A percentile compares a stretch with the other conserved stretches of the same genome.
Conservation (phyloP, 2,888 invertebrate species). For the Sesamia inferens region DNA sequence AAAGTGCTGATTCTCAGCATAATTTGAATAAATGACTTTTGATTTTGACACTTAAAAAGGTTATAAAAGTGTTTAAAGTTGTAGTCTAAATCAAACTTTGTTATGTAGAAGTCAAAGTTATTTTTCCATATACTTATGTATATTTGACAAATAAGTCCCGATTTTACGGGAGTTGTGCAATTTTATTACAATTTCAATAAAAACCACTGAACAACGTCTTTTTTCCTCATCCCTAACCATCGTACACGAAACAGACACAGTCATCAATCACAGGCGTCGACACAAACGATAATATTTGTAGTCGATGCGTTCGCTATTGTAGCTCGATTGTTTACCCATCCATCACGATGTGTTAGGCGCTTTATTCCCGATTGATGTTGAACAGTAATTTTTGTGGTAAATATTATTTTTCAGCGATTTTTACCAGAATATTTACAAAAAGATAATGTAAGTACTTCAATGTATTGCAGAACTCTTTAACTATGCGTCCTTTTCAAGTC, state of each 20-base stretch:
- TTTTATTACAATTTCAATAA: no score
- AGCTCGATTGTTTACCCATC: conserved; percentile 4
- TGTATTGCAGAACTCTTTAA: neutral
- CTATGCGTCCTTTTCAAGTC: no score
- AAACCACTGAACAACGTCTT: neutral
- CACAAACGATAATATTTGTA: conserved; percentile 44
- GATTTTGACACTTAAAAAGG: no score
- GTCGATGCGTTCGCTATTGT: conserved; percentile 20
- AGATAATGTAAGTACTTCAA: neutral
- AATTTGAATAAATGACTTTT: no score
- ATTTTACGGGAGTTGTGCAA: no score
- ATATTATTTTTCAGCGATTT: neutral
- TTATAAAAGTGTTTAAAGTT: no score
- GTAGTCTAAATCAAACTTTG: no score
- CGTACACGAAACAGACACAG: conserved; percentile 35
- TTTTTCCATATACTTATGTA: no score
- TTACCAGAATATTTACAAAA: neutral
- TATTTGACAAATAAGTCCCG: no score
- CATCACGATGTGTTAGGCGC: conserved; percentile 7
- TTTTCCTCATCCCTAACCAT: conserved; percentile 8
- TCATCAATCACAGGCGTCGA: conserved; percentile 29
- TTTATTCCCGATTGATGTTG: conserved; percentile 30
- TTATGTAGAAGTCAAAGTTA: no score
- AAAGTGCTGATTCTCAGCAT: no score
- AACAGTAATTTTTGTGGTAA: conserved; percentile 7